Percentiles rank a stretch among this genome's conserved stretches.
Conservation (phyloP, 2,888 invertebrate species). For the Pseudoips prasinana region DNA sequence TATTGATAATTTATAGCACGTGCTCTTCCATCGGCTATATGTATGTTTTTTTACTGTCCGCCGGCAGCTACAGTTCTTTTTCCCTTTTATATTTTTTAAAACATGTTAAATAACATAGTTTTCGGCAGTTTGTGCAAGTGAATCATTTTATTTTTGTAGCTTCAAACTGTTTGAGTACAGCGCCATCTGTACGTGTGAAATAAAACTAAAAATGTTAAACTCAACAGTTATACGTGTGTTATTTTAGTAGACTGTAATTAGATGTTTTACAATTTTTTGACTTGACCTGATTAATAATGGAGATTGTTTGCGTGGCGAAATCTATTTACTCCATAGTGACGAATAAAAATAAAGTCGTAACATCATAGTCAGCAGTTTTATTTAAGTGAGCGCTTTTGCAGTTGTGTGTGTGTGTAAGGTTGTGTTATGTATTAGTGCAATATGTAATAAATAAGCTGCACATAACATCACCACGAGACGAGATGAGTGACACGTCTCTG, state of each 20-base stretch:
- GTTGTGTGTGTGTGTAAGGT: too few relatives aligned
- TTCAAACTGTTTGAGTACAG: slow-evolving; percentile 7
- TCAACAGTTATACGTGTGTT: too few relatives aligned
- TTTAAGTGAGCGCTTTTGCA: too few relatives aligned
- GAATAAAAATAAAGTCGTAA: too few relatives aligned
- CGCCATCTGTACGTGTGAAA: slow-evolving; percentile 27
- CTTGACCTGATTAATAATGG: too few relatives aligned
- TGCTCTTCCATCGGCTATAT: slow-evolving; percentile 35
- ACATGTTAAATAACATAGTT: slow-evolving; percentile 43
- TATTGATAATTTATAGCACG: slow-evolving; percentile 75
- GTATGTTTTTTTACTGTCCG: slow-evolving; percentile 52
- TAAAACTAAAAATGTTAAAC: not conserved
- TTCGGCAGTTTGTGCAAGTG: slow-evolving; percentile 16
- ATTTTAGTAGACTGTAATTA: too few relatives aligned
- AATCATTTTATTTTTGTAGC: slow-evolving; percentile 3
- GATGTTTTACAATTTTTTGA: too few relatives aligned
- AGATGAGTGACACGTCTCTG: slow-evolving; percentile 38
- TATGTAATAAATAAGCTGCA: slow-evolving; percentile 29
- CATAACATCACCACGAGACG: slow-evolving; percentile 22
- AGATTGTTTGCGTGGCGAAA: too few relatives aligned
- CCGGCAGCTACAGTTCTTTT: slow-evolving; percentile 36
- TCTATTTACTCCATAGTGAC: too few relatives aligned
- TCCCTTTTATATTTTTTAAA: slow-evolving; percentile 41
- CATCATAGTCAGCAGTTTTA: too few relatives aligned
- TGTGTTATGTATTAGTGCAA: not conserved